Evolutionary conservation across 2,797 vertebrate genomes (phyloP).

Genomic region (Arctocebus calabarensis): DNA sequence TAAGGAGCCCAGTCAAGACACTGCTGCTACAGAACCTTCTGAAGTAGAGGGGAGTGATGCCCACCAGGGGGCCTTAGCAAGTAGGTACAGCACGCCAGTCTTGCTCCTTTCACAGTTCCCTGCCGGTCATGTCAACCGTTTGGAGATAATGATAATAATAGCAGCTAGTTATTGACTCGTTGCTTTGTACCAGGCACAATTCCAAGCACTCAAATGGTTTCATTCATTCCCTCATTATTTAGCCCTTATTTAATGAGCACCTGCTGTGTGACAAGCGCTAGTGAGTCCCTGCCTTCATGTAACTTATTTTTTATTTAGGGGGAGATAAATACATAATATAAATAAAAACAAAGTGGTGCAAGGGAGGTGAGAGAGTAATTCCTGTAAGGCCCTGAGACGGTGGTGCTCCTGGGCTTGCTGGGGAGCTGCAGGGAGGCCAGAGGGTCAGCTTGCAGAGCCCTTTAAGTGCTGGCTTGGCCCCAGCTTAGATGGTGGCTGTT

Average conservation of each 20-base stretch:
- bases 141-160: neutral
- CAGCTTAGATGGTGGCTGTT: neutral
- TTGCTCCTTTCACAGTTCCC: neutral
- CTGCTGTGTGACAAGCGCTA: neutral
- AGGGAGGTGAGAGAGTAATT: neutral
- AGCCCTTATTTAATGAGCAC: neutral
- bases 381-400: neutral
- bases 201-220: slow-evolving; percentile 3
- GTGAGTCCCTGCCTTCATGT: neutral
- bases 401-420: neutral
- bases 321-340: neutral
- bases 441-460: neutral
- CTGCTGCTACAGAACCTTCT: slow-evolving; percentile 85
- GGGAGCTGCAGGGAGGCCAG: neutral
- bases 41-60: slow-evolving; percentile 82
- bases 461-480: neutral
- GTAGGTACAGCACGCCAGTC: slow-evolving; percentile 80
- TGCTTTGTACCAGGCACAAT: neutral
- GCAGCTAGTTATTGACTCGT: neutral
- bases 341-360: neutral
- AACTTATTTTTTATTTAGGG: neutral
- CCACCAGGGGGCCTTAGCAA: slow-evolving; percentile 85
- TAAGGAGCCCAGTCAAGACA: slow-evolving; percentile 84
- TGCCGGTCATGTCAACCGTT: neutral
- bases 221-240: neutral